phyloP scores from a whole-genome alignment of 2,113 vertebrate genomes.

The Pterocles burchelli region DNA sequence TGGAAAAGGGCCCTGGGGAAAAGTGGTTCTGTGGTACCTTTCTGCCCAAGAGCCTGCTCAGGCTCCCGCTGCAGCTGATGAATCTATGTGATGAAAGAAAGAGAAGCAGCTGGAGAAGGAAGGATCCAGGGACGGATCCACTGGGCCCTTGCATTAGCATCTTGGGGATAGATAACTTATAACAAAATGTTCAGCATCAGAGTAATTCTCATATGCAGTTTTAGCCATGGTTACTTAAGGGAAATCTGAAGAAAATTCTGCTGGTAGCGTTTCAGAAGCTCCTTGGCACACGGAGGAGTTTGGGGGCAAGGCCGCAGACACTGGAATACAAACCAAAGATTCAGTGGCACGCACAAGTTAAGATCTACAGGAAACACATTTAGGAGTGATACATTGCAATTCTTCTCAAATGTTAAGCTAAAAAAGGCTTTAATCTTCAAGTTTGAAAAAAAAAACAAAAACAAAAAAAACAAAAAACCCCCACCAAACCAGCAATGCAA shows the following conservation, averaged over 20 bases:
- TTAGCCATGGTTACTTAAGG: not conserved
- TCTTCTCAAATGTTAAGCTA: not conserved
- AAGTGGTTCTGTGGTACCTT: not conserved
- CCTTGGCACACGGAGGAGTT: not conserved
- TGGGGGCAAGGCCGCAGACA: not conserved
- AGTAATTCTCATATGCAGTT: not conserved
- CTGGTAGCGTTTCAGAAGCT: not conserved
- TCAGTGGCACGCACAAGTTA: not conserved
- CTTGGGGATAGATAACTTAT: not conserved
- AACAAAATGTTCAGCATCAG: not conserved
- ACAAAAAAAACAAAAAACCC: no score
- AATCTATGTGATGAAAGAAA: not conserved
- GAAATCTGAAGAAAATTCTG: not conserved
- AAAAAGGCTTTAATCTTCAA: not conserved
- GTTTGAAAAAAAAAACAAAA: not conserved
- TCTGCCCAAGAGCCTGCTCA: not conserved
- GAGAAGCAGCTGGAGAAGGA: not conserved
- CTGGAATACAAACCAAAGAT: not conserved
- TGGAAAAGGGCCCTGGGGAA: slow-evolving; percentile 11
- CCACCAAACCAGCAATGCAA: not conserved
- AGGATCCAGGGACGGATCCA: not conserved
- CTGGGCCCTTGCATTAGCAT: not conserved
- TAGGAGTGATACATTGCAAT: not conserved
- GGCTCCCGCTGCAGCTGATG: not conserved
- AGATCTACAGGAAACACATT: not conserved